A percentile compares a stretch with the other conserved stretches of the same genome.
Evolutionary conservation across 2,888 invertebrate genomes (phyloP).

Genomic region (Coelopa pilipes): DNA sequence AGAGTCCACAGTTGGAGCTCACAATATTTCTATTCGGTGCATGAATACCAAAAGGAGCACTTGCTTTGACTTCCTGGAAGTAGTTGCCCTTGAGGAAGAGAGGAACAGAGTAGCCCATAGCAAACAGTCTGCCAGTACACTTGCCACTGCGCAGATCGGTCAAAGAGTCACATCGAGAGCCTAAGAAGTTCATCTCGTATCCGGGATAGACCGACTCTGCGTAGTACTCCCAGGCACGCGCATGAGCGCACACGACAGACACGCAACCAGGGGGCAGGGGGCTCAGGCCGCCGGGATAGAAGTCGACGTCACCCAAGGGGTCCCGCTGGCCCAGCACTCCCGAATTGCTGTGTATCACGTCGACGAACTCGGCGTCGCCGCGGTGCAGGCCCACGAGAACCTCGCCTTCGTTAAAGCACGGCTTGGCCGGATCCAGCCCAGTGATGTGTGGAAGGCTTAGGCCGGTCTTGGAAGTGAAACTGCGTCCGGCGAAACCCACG

Average conservation of each 20-base stretch:
- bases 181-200: constrained; percentile 62
- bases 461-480: constrained; percentile 53
- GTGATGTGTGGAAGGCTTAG: constrained; percentile 59
- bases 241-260: constrained; percentile 59
- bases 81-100: constrained; percentile 50
- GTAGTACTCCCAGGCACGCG: constrained; percentile 60
- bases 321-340: constrained; percentile 63
- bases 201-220: constrained; percentile 62
- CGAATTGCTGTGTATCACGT: constrained; percentile 63
- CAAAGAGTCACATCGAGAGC: constrained; percentile 59
- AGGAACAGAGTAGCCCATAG: constrained; percentile 53
- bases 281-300: constrained; percentile 62
- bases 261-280: constrained; percentile 60
- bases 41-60: too few relatives aligned
- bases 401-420: constrained; percentile 65
- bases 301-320: constrained; percentile 64
- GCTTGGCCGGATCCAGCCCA: constrained; percentile 65
- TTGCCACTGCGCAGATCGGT: constrained; percentile 50
- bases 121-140: constrained; percentile 48
- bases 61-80: constrained; percentile 52
- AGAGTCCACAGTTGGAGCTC: too few relatives aligned
- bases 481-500: constrained; percentile 60
- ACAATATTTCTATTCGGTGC: too few relatives aligned
- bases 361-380: constrained; percentile 64
- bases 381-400: constrained; percentile 58